Evolutionary conservation across 2,888 invertebrate genomes (phyloP), one percentile per base, ranked within the genome.

Genomic region (Lathronympha strigana): DNA sequence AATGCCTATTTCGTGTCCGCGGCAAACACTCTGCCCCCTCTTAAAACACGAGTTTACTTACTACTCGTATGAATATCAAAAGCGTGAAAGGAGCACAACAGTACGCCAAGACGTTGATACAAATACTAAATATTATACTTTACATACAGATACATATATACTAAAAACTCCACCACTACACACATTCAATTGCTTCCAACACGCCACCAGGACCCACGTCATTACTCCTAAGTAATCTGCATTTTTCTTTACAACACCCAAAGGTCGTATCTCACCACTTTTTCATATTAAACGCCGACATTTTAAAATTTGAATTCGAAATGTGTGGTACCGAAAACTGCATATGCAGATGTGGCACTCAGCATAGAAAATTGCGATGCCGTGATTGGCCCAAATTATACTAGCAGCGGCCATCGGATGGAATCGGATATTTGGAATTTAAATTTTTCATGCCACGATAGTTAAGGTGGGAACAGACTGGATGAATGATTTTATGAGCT

Each of bases 331-430:
- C 54, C 60, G 40, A 55, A 47, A 62, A 69, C 33, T 63, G 63
- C 63, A 61, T 66, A 73, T 74, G 73, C 73, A 71, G 69, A 68
- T 74, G 68, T 50, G 57, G 36, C 21, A 67, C 66, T 62, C 53
- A 25, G 67, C 68, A 72, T 71, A 72, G 73, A 73, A 75, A 75
- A 74, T 74, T 78, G 71, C 71, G 57, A 75, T 74, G 72, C 66
- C 76, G 74, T 77, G 77, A 72, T 75, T 73, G 71, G 50, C 63
- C 57, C 54, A 68, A 74, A 77, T 76, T 74, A 75, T 68, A n/a
- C n/a, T n/a, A n/a, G n/a, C n/a, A 51, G 53, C 40, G 40, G 36
- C 63, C 55, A 50, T 55, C 43, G 36, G 19, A n/a, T 57, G 33
- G 45, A 25, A 45, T 57, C 38, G 50, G 50, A 63, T 51, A 53